phyloP scores from a whole-genome alignment of 2,888 invertebrate species.

The Alentia gelatinosa region DNA sequence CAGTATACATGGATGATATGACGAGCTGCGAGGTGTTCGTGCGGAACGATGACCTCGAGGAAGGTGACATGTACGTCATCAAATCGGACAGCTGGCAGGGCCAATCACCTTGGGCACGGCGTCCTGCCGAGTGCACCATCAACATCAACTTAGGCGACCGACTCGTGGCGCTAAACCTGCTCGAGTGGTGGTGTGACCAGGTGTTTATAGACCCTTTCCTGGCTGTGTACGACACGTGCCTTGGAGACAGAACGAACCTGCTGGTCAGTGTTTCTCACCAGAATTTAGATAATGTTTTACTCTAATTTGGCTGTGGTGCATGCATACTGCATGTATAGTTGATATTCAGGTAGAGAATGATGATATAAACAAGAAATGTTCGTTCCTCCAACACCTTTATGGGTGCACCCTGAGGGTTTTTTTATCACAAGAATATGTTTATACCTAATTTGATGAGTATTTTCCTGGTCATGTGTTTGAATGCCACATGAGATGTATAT shows the following conservation, averaged over 20 bases:
- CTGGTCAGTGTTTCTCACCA: too few relatives aligned
- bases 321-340: too few relatives aligned
- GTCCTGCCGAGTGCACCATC: constrained; percentile 63
- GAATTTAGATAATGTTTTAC: too few relatives aligned
- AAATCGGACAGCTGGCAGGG: constrained; percentile 62
- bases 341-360: too few relatives aligned
- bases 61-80: constrained; percentile 62
- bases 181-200: constrained; percentile 63
- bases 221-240: constrained; percentile 64
- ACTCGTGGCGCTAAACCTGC: constrained; percentile 58
- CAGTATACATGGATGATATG: constrained; percentile 61
- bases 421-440: too few relatives aligned
- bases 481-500: too few relatives aligned
- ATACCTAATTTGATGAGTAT: too few relatives aligned
- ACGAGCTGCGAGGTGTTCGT: constrained; percentile 46
- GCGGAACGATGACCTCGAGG: constrained; percentile 63
- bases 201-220: constrained; percentile 59
- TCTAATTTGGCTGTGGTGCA: too few relatives aligned
- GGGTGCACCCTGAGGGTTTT: too few relatives aligned
- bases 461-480: too few relatives aligned
- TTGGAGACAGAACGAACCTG: constrained; percentile 57
- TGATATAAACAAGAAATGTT: too few relatives aligned
- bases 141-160: constrained; percentile 64
- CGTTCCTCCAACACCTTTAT: too few relatives aligned
- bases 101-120: constrained; percentile 48